Evolutionary conservation across 2,888 invertebrate genomes (phyloP).

Genomic region (Tinea pellionella): DNA sequence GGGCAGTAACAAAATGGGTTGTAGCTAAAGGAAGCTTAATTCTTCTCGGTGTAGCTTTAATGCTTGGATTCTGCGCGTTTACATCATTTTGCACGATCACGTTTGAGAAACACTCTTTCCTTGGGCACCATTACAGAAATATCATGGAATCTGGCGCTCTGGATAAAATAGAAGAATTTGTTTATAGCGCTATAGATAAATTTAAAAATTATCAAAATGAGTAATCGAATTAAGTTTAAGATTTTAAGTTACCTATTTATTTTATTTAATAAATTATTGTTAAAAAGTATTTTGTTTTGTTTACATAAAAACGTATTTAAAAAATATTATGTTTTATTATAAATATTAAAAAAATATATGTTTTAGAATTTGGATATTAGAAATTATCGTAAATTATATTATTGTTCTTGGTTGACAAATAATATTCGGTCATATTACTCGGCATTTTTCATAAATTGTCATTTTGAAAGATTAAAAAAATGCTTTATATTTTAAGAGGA

Average conservation of each 20-base stretch:
- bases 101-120: conserved; percentile 35
- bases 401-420: too few species aligned
- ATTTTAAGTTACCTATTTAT: too few species aligned
- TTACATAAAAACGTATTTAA: not conserved
- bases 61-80: conserved; percentile 62
- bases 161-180: conserved; percentile 38
- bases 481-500: too few species aligned
- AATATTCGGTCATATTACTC: too few species aligned
- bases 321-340: not conserved
- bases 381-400: too few species aligned
- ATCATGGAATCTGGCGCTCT: conserved; percentile 41
- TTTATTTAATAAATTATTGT: not conserved
- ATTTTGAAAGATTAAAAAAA: too few species aligned
- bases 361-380: too few species aligned
- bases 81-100: conserved; percentile 65
- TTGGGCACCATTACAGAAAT: not conserved
- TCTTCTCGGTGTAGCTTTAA: conserved; percentile 53
- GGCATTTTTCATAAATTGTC: too few species aligned
- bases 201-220: conserved; percentile 25
- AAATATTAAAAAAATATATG: not conserved
- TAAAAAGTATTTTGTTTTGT: not conserved
- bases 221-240: not conserved
- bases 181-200: conserved; percentile 54
- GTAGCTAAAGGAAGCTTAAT: conserved; percentile 39
- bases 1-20: conserved; percentile 37